Evolutionary conservation across 2,888 invertebrate genomes (phyloP), one percentile per base, ranked within the genome.

Genomic region (Phrixothrix hirtus): DNA sequence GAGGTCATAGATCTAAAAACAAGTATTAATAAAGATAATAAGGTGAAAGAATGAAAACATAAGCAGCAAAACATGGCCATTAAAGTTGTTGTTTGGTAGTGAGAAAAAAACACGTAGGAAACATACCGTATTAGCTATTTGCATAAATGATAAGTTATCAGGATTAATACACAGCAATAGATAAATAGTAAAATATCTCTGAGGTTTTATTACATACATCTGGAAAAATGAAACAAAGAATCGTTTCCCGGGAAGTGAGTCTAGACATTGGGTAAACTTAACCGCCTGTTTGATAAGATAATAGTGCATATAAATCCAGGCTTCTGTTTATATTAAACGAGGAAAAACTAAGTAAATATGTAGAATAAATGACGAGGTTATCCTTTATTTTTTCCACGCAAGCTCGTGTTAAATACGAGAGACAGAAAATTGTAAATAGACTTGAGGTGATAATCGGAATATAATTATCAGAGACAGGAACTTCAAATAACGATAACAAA

Each of bases 261-360:
- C 51, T 51, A 51, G 51, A 51, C 51, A 27, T 16, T 39, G 30
- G 11, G 39, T 34, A 45, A 51, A 51, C 51, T 26, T 31, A 30
- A 32, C 31, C 37, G 51, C 17, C 51, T 44, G 51, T 35, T 38
- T 39, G 51, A 51, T 51, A 51, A 51, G 51, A 51, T 51, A 51
- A 35, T 25, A 29, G 17, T 35, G 41, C 35, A 37, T 34, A 34
- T 32, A 38, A 43, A 30, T 29, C 48, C 4, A 16, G 14, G 26
- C 41, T 32, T 41, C 25, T 48, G 35, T 48, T 39, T 48, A 15
- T 32, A 43, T 12, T 14, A 15, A 46, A 38, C 25, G 17, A 25
- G 36, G 31, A 10, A 25, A 38, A 46, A 26, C 15, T 10, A 14
- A 15, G 26, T 25, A 43, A 27, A 34, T 9, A 12, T 10, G 9